Evolutionary conservation across 2,113 vertebrate genomes (phyloP).

Genomic region (Larimichthys crocea): DNA sequence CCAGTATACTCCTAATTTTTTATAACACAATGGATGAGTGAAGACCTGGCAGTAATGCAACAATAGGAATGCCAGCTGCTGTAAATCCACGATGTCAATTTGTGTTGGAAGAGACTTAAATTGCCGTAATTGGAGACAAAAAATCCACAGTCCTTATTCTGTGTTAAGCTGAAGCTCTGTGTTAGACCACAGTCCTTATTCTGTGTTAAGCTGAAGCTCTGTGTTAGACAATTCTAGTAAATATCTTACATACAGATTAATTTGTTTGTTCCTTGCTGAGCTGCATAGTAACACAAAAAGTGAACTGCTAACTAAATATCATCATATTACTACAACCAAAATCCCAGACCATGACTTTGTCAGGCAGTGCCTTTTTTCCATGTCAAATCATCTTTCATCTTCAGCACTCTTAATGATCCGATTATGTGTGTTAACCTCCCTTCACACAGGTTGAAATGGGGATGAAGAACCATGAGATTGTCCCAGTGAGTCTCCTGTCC

Average conservation of each 20-base stretch:
- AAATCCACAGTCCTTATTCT: background rate
- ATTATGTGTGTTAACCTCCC: background rate
- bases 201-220: background rate
- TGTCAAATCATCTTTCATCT: background rate
- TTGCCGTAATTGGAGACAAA: background rate
- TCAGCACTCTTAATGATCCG: background rate
- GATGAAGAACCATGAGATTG: slow-evolving; percentile 99
- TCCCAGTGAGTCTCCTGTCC: slow-evolving; percentile 92
- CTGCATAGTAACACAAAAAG: background rate
- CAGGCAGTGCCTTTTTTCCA: background rate
- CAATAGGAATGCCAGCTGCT: too few species aligned
- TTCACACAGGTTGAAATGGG: slow-evolving; percentile 96
- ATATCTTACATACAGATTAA: background rate
- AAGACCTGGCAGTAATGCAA: too few species aligned
- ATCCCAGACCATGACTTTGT: background rate
- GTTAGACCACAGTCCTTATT: background rate
- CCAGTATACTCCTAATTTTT: too few species aligned
- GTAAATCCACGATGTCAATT: too few species aligned
- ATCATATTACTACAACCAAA: background rate
- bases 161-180: background rate
- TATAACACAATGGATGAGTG: too few species aligned
- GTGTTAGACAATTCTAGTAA: background rate
- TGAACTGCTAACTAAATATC: background rate
- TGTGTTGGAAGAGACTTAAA: too few species aligned
- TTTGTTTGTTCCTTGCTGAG: background rate